Base-by-base conservation (phyloP, 92 coral and sea anemone genomes). In the Epizoanthus ramosus region DNA sequence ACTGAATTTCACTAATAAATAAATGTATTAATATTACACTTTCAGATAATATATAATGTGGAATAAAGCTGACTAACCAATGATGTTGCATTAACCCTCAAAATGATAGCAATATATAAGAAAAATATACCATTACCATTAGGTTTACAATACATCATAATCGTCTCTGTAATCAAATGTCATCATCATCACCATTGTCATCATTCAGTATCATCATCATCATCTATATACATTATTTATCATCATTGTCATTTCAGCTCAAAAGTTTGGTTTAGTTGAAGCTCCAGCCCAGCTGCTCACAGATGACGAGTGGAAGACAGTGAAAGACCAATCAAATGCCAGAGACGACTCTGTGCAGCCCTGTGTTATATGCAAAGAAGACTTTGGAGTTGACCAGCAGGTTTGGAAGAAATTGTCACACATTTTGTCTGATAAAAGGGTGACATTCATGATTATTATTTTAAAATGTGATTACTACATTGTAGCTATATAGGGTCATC, bases 321-420 rank as follows among this genome's bases (percentile, higher is more conserved):
- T 97, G 41, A 97, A 97, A 79, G 83, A 86, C 15, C 92, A 88
- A 82, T 97, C 99, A 5, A 97, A 94, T 92, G 93, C 94, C 47
- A 92, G 98, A 66, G 84, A 92, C 12, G 99, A 97, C 69, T 97
- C 99, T 19, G 74, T 71, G 28, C 92, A 86, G 57, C 99, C 99
- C 47, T 97, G 99, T 87, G 99, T 97, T 28, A 97, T 97, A 58
- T 97, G 99, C 65, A 97, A 96, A 87, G 99, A 97, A 85, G 99
- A 97, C 79, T 97, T 97, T 92, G 99, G 99, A 21, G 83, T 87
- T 25, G 95, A 88, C 25, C 98, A 97, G 43, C 99, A 97, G 91
- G 99, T 97, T 54, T 52, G 53, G 35, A 12, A n/a, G 22, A 39
- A 1, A 80, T 22, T 19, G 22, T 45, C 33, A 18, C 2, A n/a